A percentile compares a stretch with the other conserved stretches of the same genome.
These are phyloP conservation scores for Trematocara marginatum DNA, from an alignment of 2,113 vertebrate genomes.

Conservation along the genomic window DNA sequence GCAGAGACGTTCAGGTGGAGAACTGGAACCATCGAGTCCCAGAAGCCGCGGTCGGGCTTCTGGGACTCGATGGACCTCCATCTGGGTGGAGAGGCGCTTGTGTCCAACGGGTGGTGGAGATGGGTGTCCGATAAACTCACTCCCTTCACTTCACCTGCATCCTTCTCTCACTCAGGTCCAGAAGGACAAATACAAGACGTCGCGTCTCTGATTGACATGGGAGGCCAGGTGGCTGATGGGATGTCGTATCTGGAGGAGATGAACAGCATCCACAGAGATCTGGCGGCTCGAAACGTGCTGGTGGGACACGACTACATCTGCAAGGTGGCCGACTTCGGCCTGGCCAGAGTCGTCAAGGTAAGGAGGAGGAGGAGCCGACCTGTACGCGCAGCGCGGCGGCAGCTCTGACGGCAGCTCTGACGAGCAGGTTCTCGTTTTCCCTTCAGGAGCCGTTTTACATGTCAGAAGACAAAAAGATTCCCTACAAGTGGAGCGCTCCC, in stretches of 20 bases:
- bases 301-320: slow-evolving; percentile 78
- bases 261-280: slow-evolving; percentile 80
- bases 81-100: neutral
- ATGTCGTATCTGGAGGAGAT: slow-evolving; percentile 80
- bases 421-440: too few relatives aligned
- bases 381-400: neutral
- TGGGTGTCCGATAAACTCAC: neutral
- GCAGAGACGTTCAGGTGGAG: neutral
- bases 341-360: slow-evolving; percentile 82
- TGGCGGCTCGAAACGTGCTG: slow-evolving; percentile 83
- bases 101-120: neutral
- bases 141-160: neutral
- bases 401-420: neutral
- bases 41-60: neutral
- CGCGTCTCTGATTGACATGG: slow-evolving; percentile 68
- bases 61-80: neutral
- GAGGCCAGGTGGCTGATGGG: slow-evolving; percentile 78
- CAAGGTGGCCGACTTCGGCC: slow-evolving; percentile 85
- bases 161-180: slow-evolving; percentile 38
- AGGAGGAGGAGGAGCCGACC: too few relatives aligned
- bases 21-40: neutral
- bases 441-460: slow-evolving; percentile 76
- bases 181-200: slow-evolving; percentile 51
- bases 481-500: slow-evolving; percentile 81
- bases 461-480: slow-evolving; percentile 68